phyloP scores from a whole-genome alignment of 2,797 vertebrate species.

The Chromobotia macracanthus region DNA sequence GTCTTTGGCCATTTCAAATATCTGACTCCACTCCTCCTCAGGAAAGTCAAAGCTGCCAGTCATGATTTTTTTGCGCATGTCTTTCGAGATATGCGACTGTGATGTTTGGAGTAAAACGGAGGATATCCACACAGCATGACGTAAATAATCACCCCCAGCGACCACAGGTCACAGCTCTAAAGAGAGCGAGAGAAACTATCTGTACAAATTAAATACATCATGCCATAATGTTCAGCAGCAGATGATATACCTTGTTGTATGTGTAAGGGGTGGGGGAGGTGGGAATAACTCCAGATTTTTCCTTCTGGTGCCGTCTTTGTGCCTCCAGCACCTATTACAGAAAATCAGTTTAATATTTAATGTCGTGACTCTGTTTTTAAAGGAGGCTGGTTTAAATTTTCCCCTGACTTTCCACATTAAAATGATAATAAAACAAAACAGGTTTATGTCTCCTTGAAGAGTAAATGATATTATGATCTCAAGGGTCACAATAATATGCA shows the following conservation, averaged over 20 bases:
- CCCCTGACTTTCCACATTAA: no score
- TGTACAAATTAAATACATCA: neutral
- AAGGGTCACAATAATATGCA: no score
- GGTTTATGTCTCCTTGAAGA: no score
- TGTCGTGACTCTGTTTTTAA: no score
- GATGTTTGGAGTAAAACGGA: conserved; percentile 98
- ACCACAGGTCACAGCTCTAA: conserved; percentile 99
- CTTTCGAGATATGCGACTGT: conserved; percentile 97
- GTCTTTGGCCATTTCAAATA: conserved; percentile 99
- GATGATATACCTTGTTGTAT: conserved; percentile 90
- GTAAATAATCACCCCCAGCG: conserved; percentile 98
- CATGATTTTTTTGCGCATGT: conserved; percentile 99
- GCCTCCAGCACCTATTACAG: conserved; percentile 91
- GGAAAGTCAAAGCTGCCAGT: conserved; percentile 98
- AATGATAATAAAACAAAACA: no score
- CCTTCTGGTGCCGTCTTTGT: conserved; percentile 98
- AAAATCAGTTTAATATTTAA: neutral
- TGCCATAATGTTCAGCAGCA: neutral
- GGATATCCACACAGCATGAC: conserved; percentile 99
- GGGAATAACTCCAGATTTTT: conserved; percentile 99
- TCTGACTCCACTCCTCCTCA: conserved; percentile 99
- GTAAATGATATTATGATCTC: no score
- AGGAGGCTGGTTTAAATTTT: no score
- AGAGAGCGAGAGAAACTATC: neutral
- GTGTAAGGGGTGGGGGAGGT: conserved; percentile 99